phyloP scores from a whole-genome alignment of 1,140 invertebrate genomes.

The Glomeris maerens region DNA sequence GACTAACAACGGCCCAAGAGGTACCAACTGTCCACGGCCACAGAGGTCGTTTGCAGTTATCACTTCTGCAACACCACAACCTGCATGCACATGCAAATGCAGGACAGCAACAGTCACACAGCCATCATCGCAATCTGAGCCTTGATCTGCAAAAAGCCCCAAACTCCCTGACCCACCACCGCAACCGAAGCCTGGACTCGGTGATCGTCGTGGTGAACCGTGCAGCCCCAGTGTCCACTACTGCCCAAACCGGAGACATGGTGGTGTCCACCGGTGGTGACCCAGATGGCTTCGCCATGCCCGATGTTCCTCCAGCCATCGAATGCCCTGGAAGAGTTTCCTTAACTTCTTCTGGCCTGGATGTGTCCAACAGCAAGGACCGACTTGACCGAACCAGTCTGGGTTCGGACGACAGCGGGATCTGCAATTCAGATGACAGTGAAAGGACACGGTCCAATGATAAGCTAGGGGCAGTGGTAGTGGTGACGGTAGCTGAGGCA shows the following conservation, averaged over 20 bases:
- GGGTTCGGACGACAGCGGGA: conserved; percentile 68
- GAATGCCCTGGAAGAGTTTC: neutral
- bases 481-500: conserved; percentile 12
- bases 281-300: neutral
- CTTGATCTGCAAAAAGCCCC: conserved; percentile 40
- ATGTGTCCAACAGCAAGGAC: conserved; percentile 14
- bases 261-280: neutral
- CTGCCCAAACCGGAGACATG: neutral
- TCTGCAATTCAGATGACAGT: conserved; percentile 58
- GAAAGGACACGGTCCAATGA: conserved; percentile 21
- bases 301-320: neutral
- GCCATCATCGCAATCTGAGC: conserved; percentile 60
- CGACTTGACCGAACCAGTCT: conserved; percentile 51
- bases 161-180: conserved; percentile 45
- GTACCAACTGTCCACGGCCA: too few relatives aligned
- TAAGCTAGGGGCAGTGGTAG: conserved; percentile 10
- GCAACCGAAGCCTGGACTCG: conserved; percentile 74
- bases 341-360: neutral
- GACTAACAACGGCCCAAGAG: too few relatives aligned
- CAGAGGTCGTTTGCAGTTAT: too few relatives aligned
- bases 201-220: conserved; percentile 30
- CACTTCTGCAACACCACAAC: too few relatives aligned
- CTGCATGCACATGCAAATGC: too few relatives aligned
- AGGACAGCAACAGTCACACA: conserved; percentile 20
- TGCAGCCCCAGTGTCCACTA: neutral